Evolutionary conservation across 2,797 vertebrate species (phyloP).

Genomic region (Momotus momota): DNA sequence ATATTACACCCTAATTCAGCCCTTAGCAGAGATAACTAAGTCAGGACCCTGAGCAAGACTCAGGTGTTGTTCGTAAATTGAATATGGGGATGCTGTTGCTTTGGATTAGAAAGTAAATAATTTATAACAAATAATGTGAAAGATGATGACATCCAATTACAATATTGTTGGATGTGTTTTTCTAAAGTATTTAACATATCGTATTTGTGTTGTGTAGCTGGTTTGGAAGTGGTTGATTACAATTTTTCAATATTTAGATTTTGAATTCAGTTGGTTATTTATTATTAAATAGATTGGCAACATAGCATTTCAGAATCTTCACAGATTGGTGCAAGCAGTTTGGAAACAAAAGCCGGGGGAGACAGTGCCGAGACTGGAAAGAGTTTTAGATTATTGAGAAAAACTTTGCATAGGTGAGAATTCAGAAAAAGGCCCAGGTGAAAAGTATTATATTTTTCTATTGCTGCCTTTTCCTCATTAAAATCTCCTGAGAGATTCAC

Average conservation of each 20-base stretch:
- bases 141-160: not conserved
- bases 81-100: not conserved
- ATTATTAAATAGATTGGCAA: not conserved
- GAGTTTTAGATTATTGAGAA: not conserved
- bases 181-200: not conserved
- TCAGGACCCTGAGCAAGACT: not conserved
- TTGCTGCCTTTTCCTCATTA: not conserved
- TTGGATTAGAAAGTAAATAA: conserved; percentile 30
- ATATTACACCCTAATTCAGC: not conserved
- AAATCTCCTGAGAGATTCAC: not conserved
- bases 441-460: not conserved
- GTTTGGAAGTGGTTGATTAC: not conserved
- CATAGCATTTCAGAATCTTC: not conserved
- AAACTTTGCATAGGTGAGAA: not conserved
- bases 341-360: not conserved
- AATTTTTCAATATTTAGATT: not conserved
- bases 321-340: not conserved
- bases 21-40: not conserved
- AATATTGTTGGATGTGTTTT: not conserved
- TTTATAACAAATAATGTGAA: not conserved
- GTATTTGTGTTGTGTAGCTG: not conserved
- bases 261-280: not conserved
- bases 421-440: not conserved
- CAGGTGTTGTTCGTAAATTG: conserved; percentile 15
- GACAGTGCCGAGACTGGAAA: not conserved